Evolutionary conservation across 2,113 vertebrate species (phyloP).

Genomic region (Pterocles orientalis): DNA sequence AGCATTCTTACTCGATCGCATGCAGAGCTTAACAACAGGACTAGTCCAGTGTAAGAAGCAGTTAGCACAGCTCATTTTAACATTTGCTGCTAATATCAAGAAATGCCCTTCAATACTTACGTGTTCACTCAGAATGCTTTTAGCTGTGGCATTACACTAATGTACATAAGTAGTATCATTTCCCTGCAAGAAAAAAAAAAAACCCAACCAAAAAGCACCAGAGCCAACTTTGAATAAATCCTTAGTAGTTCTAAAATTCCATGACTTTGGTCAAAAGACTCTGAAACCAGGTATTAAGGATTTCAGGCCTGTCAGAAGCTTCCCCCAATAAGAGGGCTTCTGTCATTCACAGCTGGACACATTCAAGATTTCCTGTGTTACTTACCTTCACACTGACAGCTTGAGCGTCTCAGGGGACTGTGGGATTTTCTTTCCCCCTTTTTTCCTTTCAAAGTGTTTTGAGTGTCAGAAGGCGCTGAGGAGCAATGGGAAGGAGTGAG

Average conservation of each 20-base stretch:
- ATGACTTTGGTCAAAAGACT: slow-evolving; percentile 69
- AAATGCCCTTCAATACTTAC: neutral
- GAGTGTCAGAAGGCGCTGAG: slow-evolving; percentile 56
- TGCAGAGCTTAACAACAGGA: neutral
- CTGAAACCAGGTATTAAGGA: slow-evolving; percentile 66
- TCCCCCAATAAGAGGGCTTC: slow-evolving; percentile 73
- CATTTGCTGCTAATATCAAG: neutral
- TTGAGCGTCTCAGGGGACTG: slow-evolving; percentile 65
- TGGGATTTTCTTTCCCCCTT: slow-evolving; percentile 64
- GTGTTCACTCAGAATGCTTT: slow-evolving; percentile 43
- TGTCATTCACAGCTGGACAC: slow-evolving; percentile 75
- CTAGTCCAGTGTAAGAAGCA: neutral
- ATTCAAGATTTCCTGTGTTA: slow-evolving; percentile 75
- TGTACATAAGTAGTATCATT: slow-evolving; percentile 20
- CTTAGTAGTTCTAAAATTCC: slow-evolving; percentile 66
- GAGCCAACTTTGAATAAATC: slow-evolving; percentile 48
- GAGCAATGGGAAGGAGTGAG: slow-evolving; percentile 46
- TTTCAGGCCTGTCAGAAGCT: slow-evolving; percentile 75
- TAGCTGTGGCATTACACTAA: slow-evolving; percentile 1
- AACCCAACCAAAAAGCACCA: neutral
- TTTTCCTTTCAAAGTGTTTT: slow-evolving; percentile 65
- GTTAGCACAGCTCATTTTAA: neutral
- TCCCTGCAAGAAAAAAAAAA: slow-evolving; percentile 3
- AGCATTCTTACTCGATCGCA: neutral
- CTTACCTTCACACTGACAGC: slow-evolving; percentile 75